Evolutionary conservation across 2,888 invertebrate genomes (phyloP), one percentile per base, ranked within the genome.

Genomic region (Stenchaetothrips biformis): DNA sequence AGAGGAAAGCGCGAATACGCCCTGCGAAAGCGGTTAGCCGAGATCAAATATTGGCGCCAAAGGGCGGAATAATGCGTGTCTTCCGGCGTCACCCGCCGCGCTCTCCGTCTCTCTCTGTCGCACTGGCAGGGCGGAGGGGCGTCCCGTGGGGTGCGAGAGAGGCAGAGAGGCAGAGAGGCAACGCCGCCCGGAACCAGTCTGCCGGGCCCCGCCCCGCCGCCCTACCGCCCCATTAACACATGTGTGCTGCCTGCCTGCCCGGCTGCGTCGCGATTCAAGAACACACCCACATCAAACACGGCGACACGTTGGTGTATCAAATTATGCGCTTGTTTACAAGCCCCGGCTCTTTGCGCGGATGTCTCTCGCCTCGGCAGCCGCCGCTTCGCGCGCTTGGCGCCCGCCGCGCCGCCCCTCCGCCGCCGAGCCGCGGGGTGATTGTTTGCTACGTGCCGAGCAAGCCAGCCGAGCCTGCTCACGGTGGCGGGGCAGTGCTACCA

Each of bases 291-390:
- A 74, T 74, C 67, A 74, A 74, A 74, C 67, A 74, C 53, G 53
- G 53, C 53, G 53, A 53, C 53, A 13, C 53, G 53, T 13, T 53
- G 37, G 37, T 62, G 67, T 67, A 25, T 25, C 67, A 25, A 21
- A 74, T 74, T 74, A 74, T 74, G 25, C 37, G 37, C 25, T 74
- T 74, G 67, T 74, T 74, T n/a, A 74, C 67, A 74, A 74, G 67
- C 37, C 37, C 37, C 37, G 37, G 37, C 37, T 37, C 37, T 37
- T 37, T 37, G 37, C 37, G 37, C 37, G 37, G 37, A 1, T 4
- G 37, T 37, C 37, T 37, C 37, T 37, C 37, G 37, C 37, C 37
- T 37, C 37, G 37, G 2, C 4, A 37, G 37, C 2, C 37, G 37
- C 37, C 37, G 37, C 37, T 37, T 4, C 4, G 37, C 37, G 37